Base-by-base conservation (phyloP, 2,113 vertebrate genomes). In the Odocoileus hemionus region DNA sequence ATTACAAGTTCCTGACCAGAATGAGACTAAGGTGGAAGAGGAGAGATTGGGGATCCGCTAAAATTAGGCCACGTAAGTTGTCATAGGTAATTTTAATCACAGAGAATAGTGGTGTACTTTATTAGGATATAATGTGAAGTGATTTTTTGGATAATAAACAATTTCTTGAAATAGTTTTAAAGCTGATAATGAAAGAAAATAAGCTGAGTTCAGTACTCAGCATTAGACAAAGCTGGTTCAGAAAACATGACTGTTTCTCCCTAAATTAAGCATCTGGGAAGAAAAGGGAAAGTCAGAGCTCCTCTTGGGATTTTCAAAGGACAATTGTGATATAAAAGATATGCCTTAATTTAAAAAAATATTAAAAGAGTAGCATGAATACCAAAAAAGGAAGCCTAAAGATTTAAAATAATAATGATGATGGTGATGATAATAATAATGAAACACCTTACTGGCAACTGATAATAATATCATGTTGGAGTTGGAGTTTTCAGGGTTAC, bases 161-260 rank as follows among this genome's bases (percentile, higher is more conserved):
- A 67, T 92, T 96, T 96, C 70, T 93, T 95, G 19, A 95, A 94
- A 78, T 95, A 88, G 43, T 93, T 96, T 97, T 47, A 74, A 94
- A 97, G 80, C 45, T 90, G 67, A 84, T 89, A 96, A 86, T 89
- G 86, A 94, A 94, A 92, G 54, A 96, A 93, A 97, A 86, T 76
- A 96, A 97, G 84, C 10, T 96, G 83, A 84, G 89, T 57, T 97
- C 60, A 91, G 26, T 97, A 93, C 39, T 94, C 61, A 92, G 76
- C 26, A 91, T 39, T 91, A 43, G 52, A 76, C 78, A 93, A 60
- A 96, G 54, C 85, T 87, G 82, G 83, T 97, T 97, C 87, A 78
- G 55, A 90, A 94, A 94, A 57, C 28, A 95, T 57, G 80, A 79
- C 39, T 50, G 26, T 85, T 67, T 60, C 67, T 98, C 58, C 86